Evolutionary conservation across 2,797 vertebrate species (phyloP), one percentile per base, ranked within the genome.

Genomic region (Peromyscus attwateri): DNA sequence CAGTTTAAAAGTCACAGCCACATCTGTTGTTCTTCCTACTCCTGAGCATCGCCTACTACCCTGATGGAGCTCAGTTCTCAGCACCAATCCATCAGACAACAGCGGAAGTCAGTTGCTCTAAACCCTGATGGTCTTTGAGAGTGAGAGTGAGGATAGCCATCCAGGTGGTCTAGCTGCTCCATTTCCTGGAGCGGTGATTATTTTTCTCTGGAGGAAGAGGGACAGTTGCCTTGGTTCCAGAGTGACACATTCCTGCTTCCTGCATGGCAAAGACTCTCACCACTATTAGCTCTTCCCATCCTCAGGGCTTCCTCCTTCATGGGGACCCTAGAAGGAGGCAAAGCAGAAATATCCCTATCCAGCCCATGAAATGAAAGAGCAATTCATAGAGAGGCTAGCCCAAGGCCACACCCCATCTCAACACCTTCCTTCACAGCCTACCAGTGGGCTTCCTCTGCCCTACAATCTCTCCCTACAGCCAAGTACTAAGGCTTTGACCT

Each of bases 341-440:
- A 37, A 4, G 21, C 34, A 92, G 64, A 89, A 95, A 76, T 0
- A 0, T 11, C 60, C 34, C 68, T 43, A 52, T 40, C 10, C 37
- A 62, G 19, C 70, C 11, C 19, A 31, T 8, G 29, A 71, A 66
- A 55, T 0, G 43, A 62, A 83, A 55, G 10, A 25, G 16, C 2
- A 43, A 31, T 27, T 55, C 29, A 31, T 64, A 73, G 17, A 37
- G 37, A n/a, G 52, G 19, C 14, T 0, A 40, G 0, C 12, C 52
- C 2, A 64, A 2, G 3, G 11, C n/a, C 14, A 60, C 17, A 13
- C 0, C 21, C 23, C 11, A 1, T 27, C 1, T 1, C 37, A 40
- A 5, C 8, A 43, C 27, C 1, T 6, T 66, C 21, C 80, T 9
- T n/a, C 16, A 16, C 4, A 10, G 0, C 3, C 37, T 52, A 31